phyloP scores from a whole-genome alignment of 2,797 vertebrate genomes.

The Aldrovandia affinis region DNA sequence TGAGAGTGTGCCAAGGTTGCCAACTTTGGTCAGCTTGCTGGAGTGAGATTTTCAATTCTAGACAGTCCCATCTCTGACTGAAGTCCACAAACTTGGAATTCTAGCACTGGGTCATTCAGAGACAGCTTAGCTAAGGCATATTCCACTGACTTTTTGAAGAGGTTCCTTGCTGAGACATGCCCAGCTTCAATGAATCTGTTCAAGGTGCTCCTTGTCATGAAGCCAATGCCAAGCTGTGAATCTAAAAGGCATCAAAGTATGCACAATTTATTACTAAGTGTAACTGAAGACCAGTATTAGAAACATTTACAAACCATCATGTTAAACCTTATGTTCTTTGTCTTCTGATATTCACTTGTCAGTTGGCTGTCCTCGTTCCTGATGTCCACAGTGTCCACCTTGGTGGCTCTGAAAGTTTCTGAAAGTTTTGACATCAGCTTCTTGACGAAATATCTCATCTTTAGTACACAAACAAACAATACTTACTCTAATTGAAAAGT shows the following conservation, averaged over 20 bases:
- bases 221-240: constrained; percentile 18
- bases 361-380: constrained; percentile 18
- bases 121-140: not conserved
- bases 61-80: not conserved
- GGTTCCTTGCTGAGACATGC: not conserved
- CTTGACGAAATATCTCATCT: constrained; percentile 20
- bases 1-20: no score
- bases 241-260: constrained; percentile 4
- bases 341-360: constrained; percentile 6
- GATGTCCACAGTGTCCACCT: constrained; percentile 15
- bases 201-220: constrained; percentile 8
- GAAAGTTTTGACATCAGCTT: constrained; percentile 1
- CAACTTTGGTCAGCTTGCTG: no score
- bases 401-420: constrained; percentile 9
- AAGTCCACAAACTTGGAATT: not conserved
- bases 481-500: no score
- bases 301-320: not conserved
- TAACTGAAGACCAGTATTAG: not conserved
- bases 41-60: no score
- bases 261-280: not conserved
- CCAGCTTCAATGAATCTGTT: not conserved
- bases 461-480: constrained; percentile 9
- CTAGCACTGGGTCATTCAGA: not conserved
- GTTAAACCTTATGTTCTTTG: constrained; percentile 3
- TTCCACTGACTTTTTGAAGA: not conserved